phyloP scores from a whole-genome alignment of 2,888 invertebrate species.

The Boloria selene region DNA sequence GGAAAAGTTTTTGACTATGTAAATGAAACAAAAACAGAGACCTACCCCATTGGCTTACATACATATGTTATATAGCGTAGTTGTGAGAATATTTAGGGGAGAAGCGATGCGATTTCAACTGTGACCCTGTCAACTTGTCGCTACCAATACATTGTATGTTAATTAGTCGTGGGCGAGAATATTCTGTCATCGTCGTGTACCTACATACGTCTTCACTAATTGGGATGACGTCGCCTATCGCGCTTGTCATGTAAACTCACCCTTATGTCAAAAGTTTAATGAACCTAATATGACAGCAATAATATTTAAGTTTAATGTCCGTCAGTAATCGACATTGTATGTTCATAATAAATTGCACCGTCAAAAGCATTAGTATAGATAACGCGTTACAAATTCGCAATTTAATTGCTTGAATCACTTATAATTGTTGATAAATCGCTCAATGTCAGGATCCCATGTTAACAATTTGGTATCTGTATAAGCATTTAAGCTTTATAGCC shows the following conservation, averaged over 20 bases:
- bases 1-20: neutral
- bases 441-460: slow-evolving; percentile 43
- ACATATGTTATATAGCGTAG: neutral
- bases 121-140: slow-evolving; percentile 55
- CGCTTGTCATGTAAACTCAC: slow-evolving; percentile 44
- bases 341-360: slow-evolving; percentile 45
- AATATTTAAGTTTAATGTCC: slow-evolving; percentile 41
- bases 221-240: slow-evolving; percentile 31
- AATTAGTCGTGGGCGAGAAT: slow-evolving; percentile 57
- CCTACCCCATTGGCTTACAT: neutral
- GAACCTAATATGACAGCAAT: slow-evolving; percentile 50
- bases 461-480: slow-evolving; percentile 21
- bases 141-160: slow-evolving; percentile 79
- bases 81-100: slow-evolving; percentile 23
- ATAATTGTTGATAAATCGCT: slow-evolving; percentile 51
- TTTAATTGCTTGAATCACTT: slow-evolving; percentile 44
- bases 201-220: slow-evolving; percentile 47
- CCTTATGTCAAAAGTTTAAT: slow-evolving; percentile 53
- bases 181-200: slow-evolving; percentile 50
- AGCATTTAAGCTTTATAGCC: slow-evolving; percentile 26
- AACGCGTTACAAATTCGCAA: slow-evolving; percentile 42
- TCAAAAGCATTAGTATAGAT: slow-evolving; percentile 47
- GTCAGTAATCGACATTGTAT: slow-evolving; percentile 44
- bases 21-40: neutral
- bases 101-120: slow-evolving; percentile 42